Conservation (phyloP, 2,888 invertebrate species). For the Rotaria macrura region DNA sequence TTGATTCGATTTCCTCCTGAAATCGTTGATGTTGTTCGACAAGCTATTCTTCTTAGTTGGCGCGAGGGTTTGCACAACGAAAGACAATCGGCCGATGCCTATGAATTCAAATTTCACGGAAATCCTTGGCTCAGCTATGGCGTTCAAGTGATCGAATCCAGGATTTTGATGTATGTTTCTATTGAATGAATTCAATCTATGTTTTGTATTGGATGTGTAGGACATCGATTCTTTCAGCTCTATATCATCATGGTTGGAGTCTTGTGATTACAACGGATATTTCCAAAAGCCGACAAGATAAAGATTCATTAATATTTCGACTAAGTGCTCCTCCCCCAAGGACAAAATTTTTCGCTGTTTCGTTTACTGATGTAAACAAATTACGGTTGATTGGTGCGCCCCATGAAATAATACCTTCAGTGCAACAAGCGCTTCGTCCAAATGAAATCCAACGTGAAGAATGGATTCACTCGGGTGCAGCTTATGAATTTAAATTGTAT, state of each 20-base stretch:
- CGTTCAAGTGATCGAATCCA: not conserved
- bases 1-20: not conserved
- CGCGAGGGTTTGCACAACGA: not conserved
- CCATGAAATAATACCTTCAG: not conserved
- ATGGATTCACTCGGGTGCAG: not conserved
- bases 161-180: not conserved
- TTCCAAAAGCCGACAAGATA: not conserved
- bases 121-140: not conserved
- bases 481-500: not conserved
- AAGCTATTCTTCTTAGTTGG: not conserved
- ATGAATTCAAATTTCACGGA: not conserved
- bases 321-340: not conserved
- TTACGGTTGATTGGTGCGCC: not conserved
- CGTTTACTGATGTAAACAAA: not conserved
- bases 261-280: not conserved
- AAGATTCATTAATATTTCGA: not conserved
- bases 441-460: not conserved
- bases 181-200: not conserved
- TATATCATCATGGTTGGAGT: not conserved
- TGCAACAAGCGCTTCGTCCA: not conserved
- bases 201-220: not conserved
- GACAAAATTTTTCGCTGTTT: not conserved
- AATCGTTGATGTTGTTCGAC: not conserved
- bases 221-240: not conserved
- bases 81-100: not conserved